Conservation (phyloP, 2,113 vertebrate genomes). For the Corythornis cristatus region DNA sequence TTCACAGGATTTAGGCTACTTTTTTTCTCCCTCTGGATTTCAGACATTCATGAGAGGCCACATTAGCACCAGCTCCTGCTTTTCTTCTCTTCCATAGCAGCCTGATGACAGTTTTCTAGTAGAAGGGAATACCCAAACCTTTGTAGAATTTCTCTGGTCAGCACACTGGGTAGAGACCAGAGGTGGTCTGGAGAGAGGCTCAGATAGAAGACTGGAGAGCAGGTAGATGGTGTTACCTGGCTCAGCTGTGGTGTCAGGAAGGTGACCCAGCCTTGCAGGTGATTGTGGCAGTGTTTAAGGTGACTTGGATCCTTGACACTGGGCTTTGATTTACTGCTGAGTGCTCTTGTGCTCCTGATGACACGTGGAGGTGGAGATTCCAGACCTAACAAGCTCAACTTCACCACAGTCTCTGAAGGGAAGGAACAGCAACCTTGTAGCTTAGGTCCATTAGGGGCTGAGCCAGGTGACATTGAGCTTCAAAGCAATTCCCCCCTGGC, state of each 20-base stretch:
- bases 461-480: background rate
- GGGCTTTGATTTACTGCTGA: background rate
- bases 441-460: background rate
- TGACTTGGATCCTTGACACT: background rate
- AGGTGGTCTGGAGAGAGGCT: background rate
- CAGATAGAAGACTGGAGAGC: background rate
- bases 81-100: background rate
- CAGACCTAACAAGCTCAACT: background rate
- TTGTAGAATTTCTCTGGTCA: background rate
- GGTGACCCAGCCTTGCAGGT: background rate
- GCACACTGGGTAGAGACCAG: background rate
- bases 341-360: background rate
- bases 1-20: constrained; percentile 1
- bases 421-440: background rate
- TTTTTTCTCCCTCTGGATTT: background rate
- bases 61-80: background rate
- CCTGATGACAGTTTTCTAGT: background rate
- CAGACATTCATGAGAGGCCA: background rate
- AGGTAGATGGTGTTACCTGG: rapidly evolving
- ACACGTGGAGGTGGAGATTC: rapidly evolving
- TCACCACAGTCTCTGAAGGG: background rate
- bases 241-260: background rate
- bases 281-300: rapidly evolving
- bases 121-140: background rate
- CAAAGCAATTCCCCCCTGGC: background rate